phyloP scores from a whole-genome alignment of 2,797 vertebrate genomes.

The Crocidura indochinensis region DNA sequence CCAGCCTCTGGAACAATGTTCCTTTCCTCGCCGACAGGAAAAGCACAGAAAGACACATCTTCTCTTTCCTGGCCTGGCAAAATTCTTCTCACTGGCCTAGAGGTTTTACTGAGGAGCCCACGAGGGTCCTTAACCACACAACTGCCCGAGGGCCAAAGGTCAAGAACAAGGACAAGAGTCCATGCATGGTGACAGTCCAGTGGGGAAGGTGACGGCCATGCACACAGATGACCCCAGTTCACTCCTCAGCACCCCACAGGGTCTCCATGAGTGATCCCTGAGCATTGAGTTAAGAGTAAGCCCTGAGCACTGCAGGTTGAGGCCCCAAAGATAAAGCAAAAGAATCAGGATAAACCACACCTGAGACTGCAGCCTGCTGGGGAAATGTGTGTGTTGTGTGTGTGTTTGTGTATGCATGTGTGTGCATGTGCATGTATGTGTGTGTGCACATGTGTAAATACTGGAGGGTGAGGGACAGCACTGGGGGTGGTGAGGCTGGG shows the following conservation, averaged over 20 bases:
- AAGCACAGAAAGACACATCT: slow-evolving; percentile 62
- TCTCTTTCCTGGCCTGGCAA: slow-evolving; percentile 74
- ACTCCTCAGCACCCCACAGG: no score
- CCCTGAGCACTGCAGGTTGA: no score
- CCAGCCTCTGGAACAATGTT: slow-evolving; percentile 73
- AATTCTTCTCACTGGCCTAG: slow-evolving; percentile 67
- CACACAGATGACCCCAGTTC: no score
- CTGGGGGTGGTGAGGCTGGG: not conserved
- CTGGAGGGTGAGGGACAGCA: not conserved
- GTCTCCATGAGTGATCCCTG: no score
- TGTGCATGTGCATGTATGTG: no score
- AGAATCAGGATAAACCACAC: not conserved
- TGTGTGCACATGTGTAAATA: not conserved
- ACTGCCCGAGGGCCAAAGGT: slow-evolving; percentile 17
- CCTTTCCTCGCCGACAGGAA: slow-evolving; percentile 62
- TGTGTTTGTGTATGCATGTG: not conserved
- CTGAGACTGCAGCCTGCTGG: slow-evolving; percentile 13
- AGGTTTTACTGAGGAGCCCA: slow-evolving; percentile 51
- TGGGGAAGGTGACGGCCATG: no score
- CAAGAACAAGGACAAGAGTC: not conserved
- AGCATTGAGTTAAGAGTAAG: no score
- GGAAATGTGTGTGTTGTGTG: not conserved
- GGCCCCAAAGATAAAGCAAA: no score
- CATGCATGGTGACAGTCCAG: no score
- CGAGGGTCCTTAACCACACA: slow-evolving; percentile 17